These are phyloP conservation scores for Perca flavescens DNA, from an alignment of 2,113 vertebrate species.

Conservation along the genomic window DNA sequence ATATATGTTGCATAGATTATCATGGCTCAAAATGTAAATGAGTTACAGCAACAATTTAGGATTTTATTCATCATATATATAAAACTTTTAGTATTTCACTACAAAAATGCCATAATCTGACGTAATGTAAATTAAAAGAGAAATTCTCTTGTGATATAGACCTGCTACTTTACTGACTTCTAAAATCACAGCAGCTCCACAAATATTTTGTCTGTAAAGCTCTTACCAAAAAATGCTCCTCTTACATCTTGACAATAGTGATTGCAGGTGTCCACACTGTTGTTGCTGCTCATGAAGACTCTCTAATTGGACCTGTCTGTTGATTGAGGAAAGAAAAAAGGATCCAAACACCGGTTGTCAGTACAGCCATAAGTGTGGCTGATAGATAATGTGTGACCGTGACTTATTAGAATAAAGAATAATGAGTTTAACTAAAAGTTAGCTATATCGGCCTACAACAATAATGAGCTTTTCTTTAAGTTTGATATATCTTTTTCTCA, in stretches of 20 bases:
- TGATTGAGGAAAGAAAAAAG: conserved; percentile 3
- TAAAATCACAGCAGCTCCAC: conserved; percentile 45
- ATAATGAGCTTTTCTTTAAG: conserved; percentile 12
- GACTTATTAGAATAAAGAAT: conserved; percentile 18
- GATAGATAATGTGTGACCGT: neutral
- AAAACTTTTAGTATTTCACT: neutral
- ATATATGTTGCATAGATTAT: conserved; percentile 80
- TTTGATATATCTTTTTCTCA: neutral
- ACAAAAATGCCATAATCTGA: neutral
- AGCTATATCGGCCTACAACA: neutral
- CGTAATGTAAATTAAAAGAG: neutral
- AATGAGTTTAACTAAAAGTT: conserved; percentile 16
- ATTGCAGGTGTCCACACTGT: conserved; percentile 60
- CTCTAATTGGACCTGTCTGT: conserved; percentile 67
- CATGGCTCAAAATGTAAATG: conserved; percentile 82
- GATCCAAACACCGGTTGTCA: conserved; percentile 10
- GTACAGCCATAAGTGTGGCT: neutral
- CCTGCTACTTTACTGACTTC: neutral
- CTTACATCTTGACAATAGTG: conserved; percentile 52
- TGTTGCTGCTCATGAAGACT: conserved; percentile 49
- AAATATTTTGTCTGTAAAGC: conserved; percentile 50
- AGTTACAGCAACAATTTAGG: conserved; percentile 82
- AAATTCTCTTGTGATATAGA: neutral
- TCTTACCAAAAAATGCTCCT: conserved; percentile 36
- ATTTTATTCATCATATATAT: neutral